Evolutionary conservation across 1,140 invertebrate genomes (phyloP).

Genomic region (Papilio polyxenes): DNA sequence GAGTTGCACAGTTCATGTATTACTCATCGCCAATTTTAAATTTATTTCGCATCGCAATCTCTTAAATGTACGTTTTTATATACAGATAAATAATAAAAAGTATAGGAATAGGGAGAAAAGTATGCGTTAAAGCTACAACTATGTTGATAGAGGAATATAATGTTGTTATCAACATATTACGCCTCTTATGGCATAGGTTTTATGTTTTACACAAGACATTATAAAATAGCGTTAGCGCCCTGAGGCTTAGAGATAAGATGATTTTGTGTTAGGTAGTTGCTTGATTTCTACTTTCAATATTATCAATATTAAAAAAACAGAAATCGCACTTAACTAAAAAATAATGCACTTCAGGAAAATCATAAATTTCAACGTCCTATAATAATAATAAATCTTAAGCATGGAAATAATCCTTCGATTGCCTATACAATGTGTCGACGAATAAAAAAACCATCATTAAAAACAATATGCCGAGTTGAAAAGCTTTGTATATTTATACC

Average conservation of each 20-base stretch:
- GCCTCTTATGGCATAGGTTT: neutral
- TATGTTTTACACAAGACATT: neutral
- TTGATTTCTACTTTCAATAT: too few relatives aligned
- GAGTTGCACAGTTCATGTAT: neutral
- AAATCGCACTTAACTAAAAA: too few relatives aligned
- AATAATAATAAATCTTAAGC: too few relatives aligned
- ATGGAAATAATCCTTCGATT: too few relatives aligned
- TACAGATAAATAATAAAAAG: neutral
- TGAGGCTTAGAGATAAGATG: neutral
- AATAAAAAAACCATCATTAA: neutral
- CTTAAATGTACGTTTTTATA: too few relatives aligned
- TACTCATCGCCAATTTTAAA: neutral
- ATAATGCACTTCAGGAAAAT: too few relatives aligned
- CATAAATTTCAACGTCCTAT: too few relatives aligned
- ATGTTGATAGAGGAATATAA: neutral
- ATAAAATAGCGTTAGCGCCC: neutral
- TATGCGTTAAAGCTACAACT: neutral
- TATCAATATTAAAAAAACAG: too few relatives aligned
- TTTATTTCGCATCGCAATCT: neutral
- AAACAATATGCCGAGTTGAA: neutral
- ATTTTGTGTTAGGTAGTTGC: neutral
- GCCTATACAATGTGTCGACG: neutral
- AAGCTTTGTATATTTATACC: neutral
- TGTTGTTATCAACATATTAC: neutral
- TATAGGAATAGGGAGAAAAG: neutral